These are phyloP conservation scores for Melanchra persicariae DNA, from an alignment of 2,888 invertebrate species.

Conservation along the genomic window DNA sequence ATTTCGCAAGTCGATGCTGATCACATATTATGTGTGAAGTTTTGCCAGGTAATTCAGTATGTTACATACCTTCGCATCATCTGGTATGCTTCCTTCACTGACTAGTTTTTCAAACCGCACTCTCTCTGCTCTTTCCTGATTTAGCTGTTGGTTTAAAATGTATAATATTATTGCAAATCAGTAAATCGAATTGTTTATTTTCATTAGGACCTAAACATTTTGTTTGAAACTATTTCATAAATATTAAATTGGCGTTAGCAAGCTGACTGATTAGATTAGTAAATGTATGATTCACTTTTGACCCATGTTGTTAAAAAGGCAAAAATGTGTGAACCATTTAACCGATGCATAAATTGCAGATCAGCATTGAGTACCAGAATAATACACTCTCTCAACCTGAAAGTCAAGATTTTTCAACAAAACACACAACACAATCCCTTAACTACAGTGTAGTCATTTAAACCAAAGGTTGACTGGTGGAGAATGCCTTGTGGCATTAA, in stretches of 20 bases:
- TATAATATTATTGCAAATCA: background rate
- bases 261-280: constrained; percentile 14
- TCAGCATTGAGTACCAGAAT: background rate
- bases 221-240: background rate
- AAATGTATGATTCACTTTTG: constrained; percentile 17
- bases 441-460: no score
- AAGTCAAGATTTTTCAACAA: background rate
- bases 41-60: background rate
- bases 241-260: constrained; percentile 13
- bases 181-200: no score
- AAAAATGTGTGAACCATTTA: background rate
- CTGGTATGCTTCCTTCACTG: constrained; percentile 97
- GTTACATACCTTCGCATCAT: constrained; percentile 95
- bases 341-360: constrained; percentile 6
- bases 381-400: background rate
- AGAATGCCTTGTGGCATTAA: no score
- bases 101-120: constrained; percentile 96
- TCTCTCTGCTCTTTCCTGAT: constrained; percentile 95
- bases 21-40: background rate
- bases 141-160: constrained; percentile 82
- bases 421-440: no score
- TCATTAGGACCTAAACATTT: no score
- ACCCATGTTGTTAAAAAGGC: constrained; percentile 38
- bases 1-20: background rate
- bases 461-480: no score